Percentiles rank a stretch among this genome's conserved stretches.
Conservation (phyloP, 2,888 invertebrate genomes). For the Cyaniris semiargus region DNA sequence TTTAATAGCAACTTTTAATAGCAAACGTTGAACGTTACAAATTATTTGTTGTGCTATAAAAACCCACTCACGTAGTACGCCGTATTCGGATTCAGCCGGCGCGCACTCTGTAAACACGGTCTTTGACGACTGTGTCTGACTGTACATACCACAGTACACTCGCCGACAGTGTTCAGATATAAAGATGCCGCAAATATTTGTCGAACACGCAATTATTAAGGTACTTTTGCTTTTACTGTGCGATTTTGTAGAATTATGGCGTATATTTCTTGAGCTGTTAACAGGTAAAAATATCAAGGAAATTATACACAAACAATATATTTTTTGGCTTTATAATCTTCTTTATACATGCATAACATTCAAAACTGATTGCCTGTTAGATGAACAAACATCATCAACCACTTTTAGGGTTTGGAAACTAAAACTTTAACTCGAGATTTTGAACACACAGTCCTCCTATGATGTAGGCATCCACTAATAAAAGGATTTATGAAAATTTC, state of each 20-base stretch:
- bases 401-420: too few species aligned
- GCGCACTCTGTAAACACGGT: background rate
- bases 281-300: background rate
- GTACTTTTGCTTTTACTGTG: background rate
- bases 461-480: background rate
- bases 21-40: constrained; percentile 17
- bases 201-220: background rate
- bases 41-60: constrained; percentile 23
- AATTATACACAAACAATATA: background rate
- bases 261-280: background rate
- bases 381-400: too few species aligned
- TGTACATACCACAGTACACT: constrained; percentile 1
- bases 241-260: background rate
- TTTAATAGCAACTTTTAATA: constrained; percentile 25
- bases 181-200: constrained; percentile 6
- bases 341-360: too few species aligned
- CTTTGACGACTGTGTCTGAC: background rate
- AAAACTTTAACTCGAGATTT: background rate
- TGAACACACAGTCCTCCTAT: background rate
- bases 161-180: background rate
- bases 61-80: constrained; percentile 15
- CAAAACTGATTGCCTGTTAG: too few species aligned
- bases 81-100: constrained; percentile 1
- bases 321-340: background rate
- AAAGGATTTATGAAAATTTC: background rate